These are phyloP conservation scores for Nanorana parkeri DNA, from an alignment of 2,113 vertebrate species.

Conservation along the genomic window DNA sequence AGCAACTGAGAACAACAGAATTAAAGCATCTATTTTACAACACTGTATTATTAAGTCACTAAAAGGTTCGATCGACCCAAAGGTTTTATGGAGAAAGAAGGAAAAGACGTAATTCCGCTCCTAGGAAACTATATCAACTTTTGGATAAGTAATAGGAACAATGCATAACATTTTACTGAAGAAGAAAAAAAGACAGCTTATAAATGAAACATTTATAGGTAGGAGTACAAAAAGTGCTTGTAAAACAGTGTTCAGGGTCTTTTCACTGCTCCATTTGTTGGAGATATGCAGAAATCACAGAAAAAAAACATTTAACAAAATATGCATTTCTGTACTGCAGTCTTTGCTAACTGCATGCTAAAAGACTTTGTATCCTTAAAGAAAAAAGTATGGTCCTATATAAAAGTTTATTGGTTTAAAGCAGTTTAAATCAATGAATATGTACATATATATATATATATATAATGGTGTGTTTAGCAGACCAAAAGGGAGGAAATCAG, in stretches of 20 bases:
- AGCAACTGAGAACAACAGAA: conserved; percentile 25
- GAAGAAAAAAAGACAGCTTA: not conserved
- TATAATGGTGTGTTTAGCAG: too few species aligned
- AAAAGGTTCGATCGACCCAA: conserved; percentile 40
- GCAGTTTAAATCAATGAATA: too few species aligned
- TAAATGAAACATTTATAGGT: conserved; percentile 27
- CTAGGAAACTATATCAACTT: conserved; percentile 24
- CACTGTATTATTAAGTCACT: conserved; percentile 33
- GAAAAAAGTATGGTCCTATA: too few species aligned
- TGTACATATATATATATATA: too few species aligned
- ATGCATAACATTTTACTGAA: conserved; percentile 22
- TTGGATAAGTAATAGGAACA: conserved; percentile 27
- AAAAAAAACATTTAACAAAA: not conserved
- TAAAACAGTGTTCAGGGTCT: conserved; percentile 1
- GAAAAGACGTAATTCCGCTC: not conserved
- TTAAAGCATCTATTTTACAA: conserved; percentile 33
- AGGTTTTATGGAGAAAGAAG: conserved; percentile 21
- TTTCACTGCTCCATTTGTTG: not conserved
- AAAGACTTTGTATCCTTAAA: too few species aligned
- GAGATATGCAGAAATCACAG: not conserved
- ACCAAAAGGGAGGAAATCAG: too few species aligned
- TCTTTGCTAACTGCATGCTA: too few species aligned
- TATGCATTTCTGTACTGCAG: too few species aligned
- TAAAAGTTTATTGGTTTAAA: too few species aligned
- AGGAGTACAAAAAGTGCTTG: not conserved